Evolutionary conservation across 1,140 invertebrate species (phyloP).

Genomic region (Pseudomyrmex sp.): DNA sequence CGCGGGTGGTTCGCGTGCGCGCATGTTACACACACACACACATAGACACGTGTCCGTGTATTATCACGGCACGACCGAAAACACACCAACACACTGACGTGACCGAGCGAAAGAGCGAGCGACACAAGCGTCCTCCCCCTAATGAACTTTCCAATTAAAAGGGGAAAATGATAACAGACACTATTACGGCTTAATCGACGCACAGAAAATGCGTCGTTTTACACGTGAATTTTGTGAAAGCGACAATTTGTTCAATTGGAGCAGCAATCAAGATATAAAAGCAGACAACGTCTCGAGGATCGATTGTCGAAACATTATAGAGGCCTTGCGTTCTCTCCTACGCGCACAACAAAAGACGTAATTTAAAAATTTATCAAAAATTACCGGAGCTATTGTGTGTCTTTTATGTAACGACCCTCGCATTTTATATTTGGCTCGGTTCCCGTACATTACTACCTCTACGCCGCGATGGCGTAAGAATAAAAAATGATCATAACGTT

Average conservation of each 20-base stretch:
- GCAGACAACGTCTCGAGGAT: not conserved
- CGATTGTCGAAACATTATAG: not conserved
- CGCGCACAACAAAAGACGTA: too few relatives aligned
- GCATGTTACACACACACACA: not conserved
- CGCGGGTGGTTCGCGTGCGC: not conserved
- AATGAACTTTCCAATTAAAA: constrained; percentile 64
- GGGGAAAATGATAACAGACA: constrained; percentile 57
- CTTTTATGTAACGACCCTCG: too few relatives aligned
- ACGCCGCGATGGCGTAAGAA: too few relatives aligned
- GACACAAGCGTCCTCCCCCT: constrained; percentile 20
- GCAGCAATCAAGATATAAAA: constrained; percentile 42
- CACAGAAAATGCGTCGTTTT: constrained; percentile 50
- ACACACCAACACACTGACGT: constrained; percentile 21
- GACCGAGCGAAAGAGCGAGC: constrained; percentile 14
- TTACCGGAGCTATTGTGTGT: too few relatives aligned
- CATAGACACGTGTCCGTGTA: constrained; percentile 16
- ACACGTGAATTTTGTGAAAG: constrained; percentile 49
- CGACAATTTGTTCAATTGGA: constrained; percentile 57
- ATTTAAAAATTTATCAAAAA: too few relatives aligned
- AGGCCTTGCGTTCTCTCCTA: too few relatives aligned
- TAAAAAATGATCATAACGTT: not conserved
- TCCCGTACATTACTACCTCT: too few relatives aligned
- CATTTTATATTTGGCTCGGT: too few relatives aligned
- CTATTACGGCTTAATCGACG: constrained; percentile 57
- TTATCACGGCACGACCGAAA: constrained; percentile 36